These are phyloP conservation scores for Drosophila emarginata DNA, from an alignment of 2,888 invertebrate genomes.

Conservation along the genomic window DNA sequence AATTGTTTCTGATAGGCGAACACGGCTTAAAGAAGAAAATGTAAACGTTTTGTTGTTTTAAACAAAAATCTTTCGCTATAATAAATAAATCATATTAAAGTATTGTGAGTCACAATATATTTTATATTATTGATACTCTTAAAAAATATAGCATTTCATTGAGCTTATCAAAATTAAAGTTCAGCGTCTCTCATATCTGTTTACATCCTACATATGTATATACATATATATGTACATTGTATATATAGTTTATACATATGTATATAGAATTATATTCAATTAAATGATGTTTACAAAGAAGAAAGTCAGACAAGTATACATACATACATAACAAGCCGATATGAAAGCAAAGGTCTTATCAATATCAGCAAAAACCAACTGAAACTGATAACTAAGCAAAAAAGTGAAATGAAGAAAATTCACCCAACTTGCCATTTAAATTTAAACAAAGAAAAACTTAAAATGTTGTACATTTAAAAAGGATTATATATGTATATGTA, in stretches of 20 bases:
- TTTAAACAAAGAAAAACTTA: background rate
- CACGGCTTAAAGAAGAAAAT: too few species aligned
- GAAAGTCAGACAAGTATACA: background rate
- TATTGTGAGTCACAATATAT: too few species aligned
- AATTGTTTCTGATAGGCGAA: too few species aligned
- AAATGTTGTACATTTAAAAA: background rate
- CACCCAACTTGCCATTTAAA: background rate
- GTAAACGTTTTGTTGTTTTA: too few species aligned
- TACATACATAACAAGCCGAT: background rate
- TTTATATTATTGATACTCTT: too few species aligned
- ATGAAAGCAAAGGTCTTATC: background rate
- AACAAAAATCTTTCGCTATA: too few species aligned
- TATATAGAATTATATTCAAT: background rate
- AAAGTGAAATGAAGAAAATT: background rate
- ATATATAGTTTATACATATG: background rate
- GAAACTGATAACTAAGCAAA: background rate
- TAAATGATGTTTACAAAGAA: background rate
- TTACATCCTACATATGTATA: background rate
- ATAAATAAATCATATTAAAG: too few species aligned
- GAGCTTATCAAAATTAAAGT: background rate
- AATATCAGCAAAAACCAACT: background rate
- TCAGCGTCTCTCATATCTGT: background rate
- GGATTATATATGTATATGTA: background rate
- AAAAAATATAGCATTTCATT: background rate
- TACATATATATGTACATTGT: background rate